Percentiles rank a stretch among this genome's conserved stretches.
These are phyloP conservation scores for Fratercula arctica DNA, from an alignment of 2,797 vertebrate species.

Conservation along the genomic window DNA sequence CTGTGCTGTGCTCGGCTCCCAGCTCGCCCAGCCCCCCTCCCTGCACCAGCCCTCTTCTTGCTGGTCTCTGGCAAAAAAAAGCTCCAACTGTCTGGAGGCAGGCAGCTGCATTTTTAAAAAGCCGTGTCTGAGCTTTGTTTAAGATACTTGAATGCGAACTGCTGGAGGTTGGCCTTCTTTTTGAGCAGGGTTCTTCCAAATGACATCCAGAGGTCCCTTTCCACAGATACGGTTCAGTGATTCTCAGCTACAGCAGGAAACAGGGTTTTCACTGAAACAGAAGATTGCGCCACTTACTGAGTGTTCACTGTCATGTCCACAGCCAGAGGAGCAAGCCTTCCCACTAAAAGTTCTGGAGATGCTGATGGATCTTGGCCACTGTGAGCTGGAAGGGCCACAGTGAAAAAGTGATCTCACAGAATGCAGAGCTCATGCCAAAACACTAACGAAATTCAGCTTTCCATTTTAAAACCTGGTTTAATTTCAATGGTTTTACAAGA, in stretches of 20 bases:
- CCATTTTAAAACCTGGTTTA: background rate
- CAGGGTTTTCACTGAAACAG: background rate
- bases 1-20: background rate
- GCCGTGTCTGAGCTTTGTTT: background rate
- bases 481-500: background rate
- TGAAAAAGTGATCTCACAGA: background rate
- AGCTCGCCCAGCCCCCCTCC: fast-evolving
- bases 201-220: background rate
- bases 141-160: background rate
- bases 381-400: background rate
- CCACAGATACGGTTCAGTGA: fast-evolving
- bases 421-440: background rate
- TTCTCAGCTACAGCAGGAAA: background rate
- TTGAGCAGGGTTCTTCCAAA: background rate
- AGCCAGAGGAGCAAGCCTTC: background rate
- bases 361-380: background rate
- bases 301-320: background rate
- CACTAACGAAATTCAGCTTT: background rate
- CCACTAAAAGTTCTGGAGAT: background rate
- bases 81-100: background rate
- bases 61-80: background rate
- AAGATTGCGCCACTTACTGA: too few relatives aligned
- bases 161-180: background rate
- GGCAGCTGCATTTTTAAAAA: background rate
- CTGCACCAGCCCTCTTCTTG: background rate